Conservation (phyloP, 2,888 invertebrate genomes). For the Eristalis pertinax region DNA sequence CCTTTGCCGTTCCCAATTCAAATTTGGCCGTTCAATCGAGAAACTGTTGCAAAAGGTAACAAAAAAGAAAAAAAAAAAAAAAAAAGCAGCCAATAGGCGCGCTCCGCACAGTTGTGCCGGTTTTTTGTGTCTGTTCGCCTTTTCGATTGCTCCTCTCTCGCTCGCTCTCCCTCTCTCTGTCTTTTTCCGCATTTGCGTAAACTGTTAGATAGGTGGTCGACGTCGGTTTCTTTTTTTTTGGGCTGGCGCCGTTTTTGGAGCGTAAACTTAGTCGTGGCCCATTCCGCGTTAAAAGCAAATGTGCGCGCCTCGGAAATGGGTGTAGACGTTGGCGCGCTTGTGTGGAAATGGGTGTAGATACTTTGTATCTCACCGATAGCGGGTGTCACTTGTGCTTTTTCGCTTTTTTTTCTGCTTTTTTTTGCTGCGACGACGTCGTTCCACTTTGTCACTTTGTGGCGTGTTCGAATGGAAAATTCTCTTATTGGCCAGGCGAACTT, state of each 20-base stretch:
- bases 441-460: background rate
- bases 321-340: constrained; percentile 43
- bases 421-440: background rate
- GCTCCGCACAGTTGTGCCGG: constrained; percentile 11
- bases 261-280: constrained; percentile 27
- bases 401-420: background rate
- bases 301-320: constrained; percentile 39
- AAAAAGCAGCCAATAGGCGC: constrained; percentile 35
- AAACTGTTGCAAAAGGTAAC: constrained; percentile 1
- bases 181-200: constrained; percentile 64
- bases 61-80: no score
- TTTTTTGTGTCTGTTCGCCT: background rate
- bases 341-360: constrained; percentile 37
- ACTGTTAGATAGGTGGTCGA: constrained; percentile 49
- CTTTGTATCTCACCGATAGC: constrained; percentile 1
- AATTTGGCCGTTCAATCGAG: constrained; percentile 15
- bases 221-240: no score
- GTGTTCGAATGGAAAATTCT: constrained; percentile 9
- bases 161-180: constrained; percentile 19
- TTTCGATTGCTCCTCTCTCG: background rate
- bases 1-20: constrained; percentile 5
- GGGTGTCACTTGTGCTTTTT: constrained; percentile 19
- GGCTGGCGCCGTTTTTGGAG: constrained; percentile 30
- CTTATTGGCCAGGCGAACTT: constrained; percentile 22
- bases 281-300: constrained; percentile 18